A percentile compares a stretch with the other conserved stretches of the same genome.
phyloP scores from a whole-genome alignment of 2,888 invertebrate species.

The Caenorhabditis macrosperma region DNA sequence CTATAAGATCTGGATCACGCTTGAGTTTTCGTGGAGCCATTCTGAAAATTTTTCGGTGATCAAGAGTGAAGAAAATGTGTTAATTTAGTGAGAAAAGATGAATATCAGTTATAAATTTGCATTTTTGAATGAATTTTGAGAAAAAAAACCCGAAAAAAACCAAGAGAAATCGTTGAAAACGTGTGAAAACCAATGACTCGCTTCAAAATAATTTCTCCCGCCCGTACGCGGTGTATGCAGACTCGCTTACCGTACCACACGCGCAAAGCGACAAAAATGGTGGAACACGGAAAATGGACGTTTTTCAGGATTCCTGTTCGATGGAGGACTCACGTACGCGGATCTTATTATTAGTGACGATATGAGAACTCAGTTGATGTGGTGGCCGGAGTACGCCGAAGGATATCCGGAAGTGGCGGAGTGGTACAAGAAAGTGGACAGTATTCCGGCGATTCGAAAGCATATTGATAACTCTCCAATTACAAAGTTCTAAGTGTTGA shows the following conservation, averaged over 20 bases:
- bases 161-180: neutral
- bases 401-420: constrained; percentile 21
- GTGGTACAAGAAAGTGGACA: constrained; percentile 24
- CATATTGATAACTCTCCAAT: constrained; percentile 12
- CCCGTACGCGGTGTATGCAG: constrained; percentile 33
- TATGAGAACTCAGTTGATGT: constrained; percentile 19
- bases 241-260: constrained; percentile 24
- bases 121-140: neutral
- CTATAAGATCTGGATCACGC: constrained; percentile 1
- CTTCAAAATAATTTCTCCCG: constrained; percentile 5
- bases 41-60: no score
- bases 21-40: constrained; percentile 45
- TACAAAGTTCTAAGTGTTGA: constrained; percentile 4
- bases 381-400: constrained; percentile 24
- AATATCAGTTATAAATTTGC: neutral
- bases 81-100: neutral
- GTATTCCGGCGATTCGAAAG: constrained; percentile 29
- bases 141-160: neutral
- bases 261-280: no score
- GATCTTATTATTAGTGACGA: constrained; percentile 35
- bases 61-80: neutral
- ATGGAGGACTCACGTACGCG: constrained; percentile 34
- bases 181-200: neutral
- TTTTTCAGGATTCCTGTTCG: constrained; percentile 27
- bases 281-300: no score